A percentile compares a stretch with the other conserved stretches of the same genome.
Evolutionary conservation across 2,888 invertebrate species (phyloP).

Genomic region (Eupithecia subumbrata): DNA sequence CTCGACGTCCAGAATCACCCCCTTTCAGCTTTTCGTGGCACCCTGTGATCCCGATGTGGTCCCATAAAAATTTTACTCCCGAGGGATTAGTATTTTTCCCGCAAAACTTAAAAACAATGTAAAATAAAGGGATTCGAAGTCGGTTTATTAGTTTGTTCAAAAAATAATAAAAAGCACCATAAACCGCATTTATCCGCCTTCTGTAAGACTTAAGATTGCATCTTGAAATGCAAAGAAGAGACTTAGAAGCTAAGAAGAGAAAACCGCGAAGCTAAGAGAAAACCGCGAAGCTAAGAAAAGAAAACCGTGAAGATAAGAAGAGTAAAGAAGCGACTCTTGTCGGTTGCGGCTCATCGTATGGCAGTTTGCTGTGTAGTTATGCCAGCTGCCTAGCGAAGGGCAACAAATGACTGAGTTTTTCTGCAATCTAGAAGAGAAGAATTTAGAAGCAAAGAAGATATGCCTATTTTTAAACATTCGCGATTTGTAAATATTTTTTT

Average conservation of each 20-base stretch:
- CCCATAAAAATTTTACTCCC: too few species aligned
- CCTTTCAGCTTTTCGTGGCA: too few species aligned
- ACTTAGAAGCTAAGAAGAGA: conserved; percentile 36
- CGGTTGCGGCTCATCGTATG: conserved; percentile 84
- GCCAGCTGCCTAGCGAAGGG: conserved; percentile 85
- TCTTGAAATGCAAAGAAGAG: not conserved
- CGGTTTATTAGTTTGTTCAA: too few species aligned
- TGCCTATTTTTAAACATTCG: not conserved
- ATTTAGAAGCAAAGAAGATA: conserved; percentile 21
- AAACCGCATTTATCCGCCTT: not conserved
- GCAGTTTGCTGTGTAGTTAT: conserved; percentile 79
- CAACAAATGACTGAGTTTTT: conserved; percentile 80
- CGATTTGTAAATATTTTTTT: not conserved
- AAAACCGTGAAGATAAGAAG: conserved; percentile 38
- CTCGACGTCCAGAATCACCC: too few species aligned
- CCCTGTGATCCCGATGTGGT: too few species aligned
- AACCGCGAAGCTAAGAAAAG: conserved; percentile 27
- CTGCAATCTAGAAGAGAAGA: conserved; percentile 47
- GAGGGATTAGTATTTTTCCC: too few species aligned
- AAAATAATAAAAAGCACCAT: too few species aligned
- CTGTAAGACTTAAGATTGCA: not conserved
- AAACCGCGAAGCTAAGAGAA: conserved; percentile 29
- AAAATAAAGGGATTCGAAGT: too few species aligned
- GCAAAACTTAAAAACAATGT: too few species aligned
- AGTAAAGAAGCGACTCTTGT: conserved; percentile 64